Evolutionary conservation across 2,113 vertebrate species (phyloP), one percentile per base, ranked within the genome.

Genomic region (Saguinus midas): DNA sequence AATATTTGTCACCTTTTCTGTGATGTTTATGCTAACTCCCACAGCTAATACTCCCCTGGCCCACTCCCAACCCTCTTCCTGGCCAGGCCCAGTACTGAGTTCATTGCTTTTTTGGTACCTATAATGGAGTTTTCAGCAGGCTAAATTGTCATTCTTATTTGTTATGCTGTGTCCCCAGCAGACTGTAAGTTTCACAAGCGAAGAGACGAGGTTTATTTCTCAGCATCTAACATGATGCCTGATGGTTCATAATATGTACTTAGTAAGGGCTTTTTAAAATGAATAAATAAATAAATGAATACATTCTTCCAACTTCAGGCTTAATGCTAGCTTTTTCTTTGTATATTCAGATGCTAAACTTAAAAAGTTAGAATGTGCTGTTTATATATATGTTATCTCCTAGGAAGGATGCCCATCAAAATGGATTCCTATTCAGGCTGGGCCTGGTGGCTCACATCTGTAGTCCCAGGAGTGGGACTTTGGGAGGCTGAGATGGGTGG

Each of bases 251-350:
- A 64, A 70, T 32, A 64, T 21, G 52, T 43, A 73, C 76, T 94
- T 29, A 55, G 13, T 29, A 58, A 43, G 48, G 40, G 14, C 21
- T 93, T 95, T 91, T 76, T 43, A 4, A 43, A 43, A 43, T 43
- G 43, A 87, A 90, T 68, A 8, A 96, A 94, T 75, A 84, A 95
- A 92, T 27, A 80, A 83, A 90, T n/a, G 12, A 90, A 94, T n/a
- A 94, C 80, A 61, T 43, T 94, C 86, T 79, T 91, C 61, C 50
- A 93, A 91, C 4, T 40, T 87, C 78, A 45, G 23, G 86, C 66
- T 78, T 61, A 52, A n/a, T 87, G n/a, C 43, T 61, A 80, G 68
- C 10, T 88, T 96, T 95, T 90, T 83, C 75, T 90, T 58, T 96
- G 61, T 89, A 16, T 73, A 45, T 90, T 45, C 45, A 92, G 70